Base-by-base conservation (phyloP, 1,140 invertebrate species). In the Drosophila novamexicana region DNA sequence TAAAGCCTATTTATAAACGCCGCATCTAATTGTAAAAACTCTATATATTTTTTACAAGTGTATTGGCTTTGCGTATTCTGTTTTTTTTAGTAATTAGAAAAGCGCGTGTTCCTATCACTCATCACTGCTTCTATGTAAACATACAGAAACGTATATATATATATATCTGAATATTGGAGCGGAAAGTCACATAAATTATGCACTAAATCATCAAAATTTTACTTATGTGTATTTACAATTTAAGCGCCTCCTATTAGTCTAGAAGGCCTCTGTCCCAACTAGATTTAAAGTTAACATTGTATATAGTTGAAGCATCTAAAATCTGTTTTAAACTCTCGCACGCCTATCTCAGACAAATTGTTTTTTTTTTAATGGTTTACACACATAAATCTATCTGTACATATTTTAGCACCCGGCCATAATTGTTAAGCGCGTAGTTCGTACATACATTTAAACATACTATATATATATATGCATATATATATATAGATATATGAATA, bases 1-100 rank as follows among this genome's bases (percentile, higher is more conserved):
- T 89, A 89, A 89, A 40, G 14, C 68, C 76, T 76, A 80, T 73
- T 52, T 59, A 79, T 77, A 57, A 53, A 75, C 54, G 1, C 22
- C 9, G 9, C 14, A 29, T 34, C 12, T 39, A 53, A 37, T 32
- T 61, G 40, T 52, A 63, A 36, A 39, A 29, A 40, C n/a, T n/a
- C 29, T 14, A 42, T 37, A 68, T 57, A 39, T 29, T 40, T 47
- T 22, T 9, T 45, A 32, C 7, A 66, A 47, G 10, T 65, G 29
- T 36, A 52, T 54, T 40, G 1, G 34, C 42, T 36, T 42, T 42
- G 36, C 42, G 7, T 16, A 40, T 66, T 58, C 32, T 54, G 34
- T 66, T 58, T 39, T 59, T 59, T 53, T 40, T 59, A 53, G 47
- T 10, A 12, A 45, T 32, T n/a, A 9, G 40, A 44, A 10, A 54